Evolutionary conservation across 2,797 vertebrate genomes (phyloP).

Genomic region (Thamnophis elegans): DNA sequence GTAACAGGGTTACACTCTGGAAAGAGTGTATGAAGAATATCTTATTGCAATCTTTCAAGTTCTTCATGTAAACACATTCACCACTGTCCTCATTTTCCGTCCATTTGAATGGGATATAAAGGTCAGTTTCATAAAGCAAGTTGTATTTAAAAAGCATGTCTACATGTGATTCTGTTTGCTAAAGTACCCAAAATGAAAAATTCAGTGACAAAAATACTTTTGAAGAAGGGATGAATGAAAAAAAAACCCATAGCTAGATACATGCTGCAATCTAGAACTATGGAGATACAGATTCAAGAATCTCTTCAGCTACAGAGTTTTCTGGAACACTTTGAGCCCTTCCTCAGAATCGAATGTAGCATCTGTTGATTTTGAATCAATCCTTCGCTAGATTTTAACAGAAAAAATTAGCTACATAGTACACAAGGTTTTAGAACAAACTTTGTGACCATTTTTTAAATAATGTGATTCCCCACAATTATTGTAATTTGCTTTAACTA

Average conservation of each 20-base stretch:
- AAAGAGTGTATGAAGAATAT: neutral
- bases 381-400: neutral
- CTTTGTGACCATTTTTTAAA: neutral
- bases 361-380: neutral
- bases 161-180: neutral
- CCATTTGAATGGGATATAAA: neutral
- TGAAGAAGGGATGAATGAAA: neutral
- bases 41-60: neutral
- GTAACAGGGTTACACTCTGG: neutral
- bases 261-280: accelerated
- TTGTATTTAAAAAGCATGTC: neutral
- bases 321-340: neutral
- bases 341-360: neutral
- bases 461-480: neutral
- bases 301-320: neutral
- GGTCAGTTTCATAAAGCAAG: neutral
- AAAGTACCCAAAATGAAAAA: neutral
- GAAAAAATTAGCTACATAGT: neutral
- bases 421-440: neutral
- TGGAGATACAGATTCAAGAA: neutral
- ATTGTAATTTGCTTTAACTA: neutral
- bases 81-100: neutral
- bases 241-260: neutral
- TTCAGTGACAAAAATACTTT: neutral
- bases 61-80: neutral